Conservation (phyloP, 2,113 vertebrate species). For the Misgurnus mizolepis region DNA sequence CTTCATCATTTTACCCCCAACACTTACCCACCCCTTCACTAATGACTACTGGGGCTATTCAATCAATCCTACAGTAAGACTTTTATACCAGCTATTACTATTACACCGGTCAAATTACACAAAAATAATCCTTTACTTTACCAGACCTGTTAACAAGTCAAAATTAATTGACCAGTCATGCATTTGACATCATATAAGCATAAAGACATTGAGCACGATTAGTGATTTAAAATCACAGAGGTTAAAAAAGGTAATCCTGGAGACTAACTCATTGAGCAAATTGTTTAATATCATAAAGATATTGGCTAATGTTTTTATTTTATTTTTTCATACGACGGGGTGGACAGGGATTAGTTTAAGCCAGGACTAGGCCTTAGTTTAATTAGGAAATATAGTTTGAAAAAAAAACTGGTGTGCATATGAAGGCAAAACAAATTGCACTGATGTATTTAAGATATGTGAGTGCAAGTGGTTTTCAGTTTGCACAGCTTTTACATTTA, state of each 20-base stretch:
- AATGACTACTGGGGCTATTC: constrained; percentile 56
- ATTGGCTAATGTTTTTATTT: background rate
- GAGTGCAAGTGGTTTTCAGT: no score
- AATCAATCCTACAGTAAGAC: constrained; percentile 60
- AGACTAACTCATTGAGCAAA: constrained; percentile 31
- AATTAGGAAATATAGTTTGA: no score
- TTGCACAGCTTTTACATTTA: no score
- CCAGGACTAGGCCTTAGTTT: no score
- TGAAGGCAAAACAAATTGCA: no score
- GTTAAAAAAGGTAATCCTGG: constrained; percentile 37
- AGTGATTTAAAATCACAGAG: constrained; percentile 49
- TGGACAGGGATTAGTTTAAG: no score
- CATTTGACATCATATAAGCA: constrained; percentile 28
- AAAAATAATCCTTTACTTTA: constrained; percentile 56
- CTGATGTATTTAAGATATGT: no score
- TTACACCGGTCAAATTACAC: constrained; percentile 59
- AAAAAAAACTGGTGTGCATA: no score
- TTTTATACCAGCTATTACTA: constrained; percentile 63
- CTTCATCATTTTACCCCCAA: constrained; percentile 55
- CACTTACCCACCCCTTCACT: constrained; percentile 56
- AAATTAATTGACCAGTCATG: constrained; percentile 49
- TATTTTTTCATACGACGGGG: no score
- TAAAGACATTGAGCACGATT: constrained; percentile 22
- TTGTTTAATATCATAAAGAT: background rate
- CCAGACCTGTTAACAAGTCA: constrained; percentile 46